Evolutionary conservation across 2,113 vertebrate species (phyloP), one percentile per base, ranked within the genome.

Genomic region (sheep (Ovis aries)): DNA sequence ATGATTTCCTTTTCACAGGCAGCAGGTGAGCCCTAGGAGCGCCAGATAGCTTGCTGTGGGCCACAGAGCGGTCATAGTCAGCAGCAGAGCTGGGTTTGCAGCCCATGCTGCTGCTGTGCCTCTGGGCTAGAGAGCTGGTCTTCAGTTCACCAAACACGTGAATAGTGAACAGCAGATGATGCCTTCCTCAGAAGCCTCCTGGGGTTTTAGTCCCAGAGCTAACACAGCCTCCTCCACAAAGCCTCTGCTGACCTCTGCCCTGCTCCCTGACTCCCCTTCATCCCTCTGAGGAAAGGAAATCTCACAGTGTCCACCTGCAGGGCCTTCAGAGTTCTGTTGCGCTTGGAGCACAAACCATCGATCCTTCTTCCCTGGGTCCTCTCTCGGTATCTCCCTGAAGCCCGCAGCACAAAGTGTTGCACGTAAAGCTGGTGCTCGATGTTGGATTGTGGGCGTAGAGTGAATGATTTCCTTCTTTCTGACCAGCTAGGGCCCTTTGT

Each of bases 391-490:
- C 81, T 60, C 81, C 43, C 71, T 12, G 29, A 82, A 60, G 87
- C n/a, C 3, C 71, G n/a, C 5, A 17, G 52, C 9, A 57, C 25
- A 15, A 17, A 45, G 36, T 77, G 36, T 40, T 60, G 53, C 45
- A 1, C 0, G 1, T 7, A 23, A n/a, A 53, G n/a, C 40, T 36
- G 59, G 29, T 55, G 52, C 45, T 33, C 0, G 10, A 16, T 45
- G 13, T 31, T 1, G 48, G 43, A 31, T 45, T 36, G 29, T 55
- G 29, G 43, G 45, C 4, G 6, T 40, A 2, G 29, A 29, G 71
- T 36, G 87, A 78, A 25, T 31, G 53, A 13, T 21, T 71, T 59
- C 14, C 80, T 92, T 62, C 7, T 21, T 52, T 62, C 7, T 82
- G 6, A 23, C 71, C 27, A 11, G 11, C 43, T 31, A n/a, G 53